A percentile compares a stretch with the other conserved stretches of the same genome.
phyloP scores from a whole-genome alignment of 1,140 invertebrate species.

The Drosophila pectinifera region DNA sequence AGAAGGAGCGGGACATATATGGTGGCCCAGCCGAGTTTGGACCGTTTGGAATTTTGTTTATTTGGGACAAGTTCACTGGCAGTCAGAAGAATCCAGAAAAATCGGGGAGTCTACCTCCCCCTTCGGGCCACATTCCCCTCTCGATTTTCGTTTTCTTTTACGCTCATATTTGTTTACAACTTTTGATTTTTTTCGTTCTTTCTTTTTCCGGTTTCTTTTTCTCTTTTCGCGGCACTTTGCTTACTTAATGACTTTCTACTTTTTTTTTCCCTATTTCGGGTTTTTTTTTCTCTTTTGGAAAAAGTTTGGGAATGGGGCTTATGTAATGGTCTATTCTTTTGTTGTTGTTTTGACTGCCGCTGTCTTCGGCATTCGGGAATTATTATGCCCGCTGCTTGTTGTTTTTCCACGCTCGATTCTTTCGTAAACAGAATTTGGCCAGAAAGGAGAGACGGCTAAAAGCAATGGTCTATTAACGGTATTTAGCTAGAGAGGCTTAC shows the following conservation, averaged over 20 bases:
- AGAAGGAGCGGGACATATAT: constrained; percentile 19
- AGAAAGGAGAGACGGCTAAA: constrained; percentile 20
- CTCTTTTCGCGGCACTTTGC: constrained; percentile 47
- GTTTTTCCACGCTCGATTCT: constrained; percentile 30
- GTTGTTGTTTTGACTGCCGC: constrained; percentile 36
- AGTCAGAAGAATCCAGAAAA: constrained; percentile 43
- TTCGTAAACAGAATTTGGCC: constrained; percentile 66
- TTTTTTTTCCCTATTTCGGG: constrained; percentile 18
- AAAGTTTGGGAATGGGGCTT: constrained; percentile 28
- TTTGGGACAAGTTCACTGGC: constrained; percentile 76
- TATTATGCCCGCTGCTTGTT: constrained; percentile 32
- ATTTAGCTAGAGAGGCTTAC: constrained; percentile 52
- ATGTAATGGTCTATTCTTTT: constrained; percentile 55
- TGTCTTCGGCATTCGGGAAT: constrained; percentile 39
- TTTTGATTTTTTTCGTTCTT: constrained; percentile 64
- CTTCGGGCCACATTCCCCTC: neutral
- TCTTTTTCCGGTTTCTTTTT: constrained; percentile 59
- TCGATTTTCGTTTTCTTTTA: constrained; percentile 75
- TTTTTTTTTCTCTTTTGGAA: constrained; percentile 4
- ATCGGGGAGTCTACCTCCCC: constrained; percentile 8
- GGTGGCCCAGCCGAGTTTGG: constrained; percentile 57
- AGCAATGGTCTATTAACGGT: constrained; percentile 57
- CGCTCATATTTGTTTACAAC: constrained; percentile 63
- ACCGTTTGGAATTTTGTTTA: constrained; percentile 75
- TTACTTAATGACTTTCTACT: constrained; percentile 54